Conservation (phyloP, 2,797 vertebrate genomes). For the Sus cebifrons region DNA sequence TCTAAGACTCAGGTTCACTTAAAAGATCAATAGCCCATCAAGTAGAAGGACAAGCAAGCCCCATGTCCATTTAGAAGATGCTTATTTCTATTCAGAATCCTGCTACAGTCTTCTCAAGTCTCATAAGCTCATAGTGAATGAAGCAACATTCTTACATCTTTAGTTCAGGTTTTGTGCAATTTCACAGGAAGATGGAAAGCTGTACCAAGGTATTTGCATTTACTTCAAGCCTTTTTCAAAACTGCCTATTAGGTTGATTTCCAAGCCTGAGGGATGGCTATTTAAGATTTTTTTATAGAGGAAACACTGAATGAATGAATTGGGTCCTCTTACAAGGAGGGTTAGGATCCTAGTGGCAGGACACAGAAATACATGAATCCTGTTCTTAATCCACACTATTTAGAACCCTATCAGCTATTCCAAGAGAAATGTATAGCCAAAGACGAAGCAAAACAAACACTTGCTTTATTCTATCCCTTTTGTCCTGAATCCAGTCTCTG, state of each 20-base stretch:
- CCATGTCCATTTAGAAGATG: not conserved
- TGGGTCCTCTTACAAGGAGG: not conserved
- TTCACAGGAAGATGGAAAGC: not conserved
- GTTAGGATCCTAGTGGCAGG: not conserved
- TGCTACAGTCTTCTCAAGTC: not conserved
- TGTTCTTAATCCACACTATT: not conserved
- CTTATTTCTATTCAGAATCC: not conserved
- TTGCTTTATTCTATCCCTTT: not conserved
- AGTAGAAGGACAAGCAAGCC: not conserved
- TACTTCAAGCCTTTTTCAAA: constrained; percentile 51
- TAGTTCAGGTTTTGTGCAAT: not conserved
- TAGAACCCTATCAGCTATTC: not conserved
- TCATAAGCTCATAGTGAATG: not conserved
- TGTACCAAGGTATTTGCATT: not conserved
- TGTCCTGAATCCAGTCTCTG: not conserved
- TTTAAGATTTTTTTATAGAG: constrained; percentile 23
- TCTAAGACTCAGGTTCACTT: not conserved
- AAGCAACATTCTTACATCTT: not conserved
- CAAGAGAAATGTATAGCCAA: not conserved
- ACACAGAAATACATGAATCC: not conserved
- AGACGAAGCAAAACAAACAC: not conserved
- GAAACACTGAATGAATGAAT: too few species aligned
- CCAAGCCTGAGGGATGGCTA: not conserved
- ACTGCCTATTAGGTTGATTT: constrained; percentile 27
- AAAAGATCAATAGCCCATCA: not conserved